Base-by-base conservation (phyloP, 1,140 invertebrate genomes). In the Brachionus rubens region DNA sequence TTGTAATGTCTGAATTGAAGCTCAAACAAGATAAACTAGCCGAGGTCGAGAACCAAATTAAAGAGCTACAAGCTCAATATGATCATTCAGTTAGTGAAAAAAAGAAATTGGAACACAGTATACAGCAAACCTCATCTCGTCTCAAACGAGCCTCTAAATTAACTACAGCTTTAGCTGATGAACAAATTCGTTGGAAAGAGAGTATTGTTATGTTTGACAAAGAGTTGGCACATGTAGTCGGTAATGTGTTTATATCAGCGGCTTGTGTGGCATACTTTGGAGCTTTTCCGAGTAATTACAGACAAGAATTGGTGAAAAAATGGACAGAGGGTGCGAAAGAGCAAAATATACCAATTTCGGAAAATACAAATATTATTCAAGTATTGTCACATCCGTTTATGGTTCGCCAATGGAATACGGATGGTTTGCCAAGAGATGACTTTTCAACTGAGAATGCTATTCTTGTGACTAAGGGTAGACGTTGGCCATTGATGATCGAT, bases 401-500 rank as follows among this genome's bases (percentile, higher is more conserved):
- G 79, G 90, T 93, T 77, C 87, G 91, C 2, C 87, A 89, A 46
- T 94, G 92, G 92, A 93, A 93, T 80, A 87, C 89, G 0, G 89
- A 89, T 79, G 91, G 91, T 1, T 82, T 94, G 26, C 92, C 92
- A 0, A 88, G 90, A 78, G 92, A 94, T 82, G 87, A 88, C 33
- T 88, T 93, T 14, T 93, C 91, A 7, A 91, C 90, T 0, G 92
- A 94, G 83, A 94, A 94, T 83, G 92, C 91, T 1, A 91, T 94
- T 50, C 85, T 94, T 36, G 91, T 92, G 0, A 93, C 90, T 0
- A 87, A 89, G 50, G 89, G 91, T 0, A 85, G 88, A 24, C 86
- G 91, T 16, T 93, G 92, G 91, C 91, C 92, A 0, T 86, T 94
- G 0, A 92, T 92, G 88, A 92, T 93, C 77, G 92, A 93, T 85